phyloP scores from a whole-genome alignment of 2,113 vertebrate species.

The Marmota monax region DNA sequence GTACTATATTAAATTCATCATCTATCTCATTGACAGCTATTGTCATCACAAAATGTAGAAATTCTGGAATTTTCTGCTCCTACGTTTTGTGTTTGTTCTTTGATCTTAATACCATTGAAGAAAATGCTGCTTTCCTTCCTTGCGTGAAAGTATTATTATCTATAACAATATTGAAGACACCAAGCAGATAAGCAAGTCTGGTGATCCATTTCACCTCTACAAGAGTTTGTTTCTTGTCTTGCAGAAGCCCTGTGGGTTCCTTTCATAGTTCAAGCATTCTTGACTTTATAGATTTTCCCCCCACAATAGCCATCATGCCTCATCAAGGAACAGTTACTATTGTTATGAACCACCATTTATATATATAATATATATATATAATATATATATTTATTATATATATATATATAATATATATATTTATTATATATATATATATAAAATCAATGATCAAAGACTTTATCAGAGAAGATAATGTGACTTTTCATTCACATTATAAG shows the following conservation, averaged over 20 bases:
- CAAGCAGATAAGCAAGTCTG: background rate
- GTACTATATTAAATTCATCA: background rate
- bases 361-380: background rate
- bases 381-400: too few relatives aligned
- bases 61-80: background rate
- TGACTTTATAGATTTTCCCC: background rate
- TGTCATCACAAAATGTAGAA: too few relatives aligned
- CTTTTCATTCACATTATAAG: background rate
- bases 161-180: background rate
- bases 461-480: background rate
- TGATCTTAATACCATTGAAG: background rate
- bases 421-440: too few relatives aligned
- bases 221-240: background rate
- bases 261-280: background rate
- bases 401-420: too few relatives aligned
- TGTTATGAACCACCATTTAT: background rate
- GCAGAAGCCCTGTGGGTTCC: background rate
- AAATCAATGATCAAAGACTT: background rate
- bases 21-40: background rate
- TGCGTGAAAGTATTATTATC: background rate
- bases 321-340: background rate
- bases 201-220: background rate
- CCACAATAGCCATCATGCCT: background rate
- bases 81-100: background rate
- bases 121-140: background rate